A percentile compares a stretch with the other conserved stretches of the same genome.
phyloP scores from a whole-genome alignment of 2,888 invertebrate species.

The Dynastes maya region DNA sequence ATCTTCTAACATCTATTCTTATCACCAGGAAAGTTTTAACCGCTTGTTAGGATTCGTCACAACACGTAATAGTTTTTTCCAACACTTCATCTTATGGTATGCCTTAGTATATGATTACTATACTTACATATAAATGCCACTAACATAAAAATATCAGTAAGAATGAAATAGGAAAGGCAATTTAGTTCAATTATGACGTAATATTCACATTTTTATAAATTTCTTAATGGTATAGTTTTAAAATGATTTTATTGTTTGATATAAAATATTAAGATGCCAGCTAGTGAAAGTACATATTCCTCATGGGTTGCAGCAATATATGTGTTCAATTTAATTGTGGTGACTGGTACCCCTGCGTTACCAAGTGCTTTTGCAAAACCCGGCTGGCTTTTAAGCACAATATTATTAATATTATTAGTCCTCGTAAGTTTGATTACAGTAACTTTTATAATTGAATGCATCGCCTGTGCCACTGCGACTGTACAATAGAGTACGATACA shows the following conservation, averaged over 20 bases:
- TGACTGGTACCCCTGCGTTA: slow-evolving; percentile 95
- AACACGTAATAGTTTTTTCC: background rate
- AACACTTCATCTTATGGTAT: background rate
- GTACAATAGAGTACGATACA: slow-evolving; percentile 82
- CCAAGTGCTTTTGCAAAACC: slow-evolving; percentile 93
- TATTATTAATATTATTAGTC: slow-evolving; percentile 85
- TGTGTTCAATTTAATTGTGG: slow-evolving; percentile 97
- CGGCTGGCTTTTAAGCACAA: slow-evolving; percentile 91
- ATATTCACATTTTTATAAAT: slow-evolving; percentile 6
- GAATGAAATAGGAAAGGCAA: background rate
- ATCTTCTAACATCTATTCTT: background rate
- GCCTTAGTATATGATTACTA: background rate
- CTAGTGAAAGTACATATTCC: slow-evolving; percentile 51
- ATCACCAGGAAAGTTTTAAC: background rate
- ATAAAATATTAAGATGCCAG: slow-evolving; percentile 51
- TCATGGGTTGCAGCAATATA: slow-evolving; percentile 87
- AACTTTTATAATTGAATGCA: slow-evolving; percentile 96
- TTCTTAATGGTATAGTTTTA: background rate
- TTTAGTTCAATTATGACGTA: background rate
- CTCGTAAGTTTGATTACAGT: slow-evolving; percentile 94
- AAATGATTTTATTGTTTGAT: slow-evolving; percentile 16
- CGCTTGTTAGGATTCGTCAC: background rate
- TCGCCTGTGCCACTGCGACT: slow-evolving; percentile 95
- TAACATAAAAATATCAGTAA: slow-evolving; percentile 2
- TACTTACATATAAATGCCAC: too few species aligned